Conservation (phyloP, 2,113 vertebrate species). For the Porphyrio hochstetteri region DNA sequence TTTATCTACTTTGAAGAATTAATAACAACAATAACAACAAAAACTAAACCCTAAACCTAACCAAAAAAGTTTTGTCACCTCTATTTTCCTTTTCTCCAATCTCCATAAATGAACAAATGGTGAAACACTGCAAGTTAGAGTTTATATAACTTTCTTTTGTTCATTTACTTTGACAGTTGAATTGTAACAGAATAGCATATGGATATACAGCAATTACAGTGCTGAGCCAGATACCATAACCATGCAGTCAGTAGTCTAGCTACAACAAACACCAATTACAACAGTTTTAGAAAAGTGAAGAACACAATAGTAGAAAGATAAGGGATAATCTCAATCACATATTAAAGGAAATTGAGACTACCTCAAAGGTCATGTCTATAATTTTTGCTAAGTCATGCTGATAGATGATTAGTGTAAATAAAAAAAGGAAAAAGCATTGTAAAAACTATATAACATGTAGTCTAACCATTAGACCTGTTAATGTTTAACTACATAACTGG, state of each 20-base stretch:
- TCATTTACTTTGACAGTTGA: background rate
- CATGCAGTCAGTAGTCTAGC: background rate
- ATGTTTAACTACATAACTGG: too few species aligned
- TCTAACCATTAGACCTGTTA: too few species aligned
- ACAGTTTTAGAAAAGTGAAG: background rate
- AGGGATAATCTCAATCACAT: background rate
- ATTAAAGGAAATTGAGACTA: too few species aligned
- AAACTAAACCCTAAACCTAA: background rate
- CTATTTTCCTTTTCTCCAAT: background rate
- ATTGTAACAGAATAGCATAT: background rate
- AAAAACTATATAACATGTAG: too few species aligned
- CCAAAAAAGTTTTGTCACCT: background rate
- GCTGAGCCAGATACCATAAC: background rate
- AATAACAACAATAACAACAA: background rate
- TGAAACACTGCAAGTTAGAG: background rate
- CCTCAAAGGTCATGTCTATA: too few species aligned
- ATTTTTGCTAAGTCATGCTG: too few species aligned
- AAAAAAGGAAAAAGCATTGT: too few species aligned
- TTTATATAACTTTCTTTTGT: background rate
- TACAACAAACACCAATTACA: background rate
- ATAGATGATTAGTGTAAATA: too few species aligned
- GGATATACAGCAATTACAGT: background rate
- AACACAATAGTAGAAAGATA: background rate
- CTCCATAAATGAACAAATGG: background rate
- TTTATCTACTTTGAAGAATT: background rate